A percentile compares a stretch with the other conserved stretches of the same genome.
phyloP scores from a whole-genome alignment of 92 coral and sea anemone genomes.

The Paragorgia papillata region DNA sequence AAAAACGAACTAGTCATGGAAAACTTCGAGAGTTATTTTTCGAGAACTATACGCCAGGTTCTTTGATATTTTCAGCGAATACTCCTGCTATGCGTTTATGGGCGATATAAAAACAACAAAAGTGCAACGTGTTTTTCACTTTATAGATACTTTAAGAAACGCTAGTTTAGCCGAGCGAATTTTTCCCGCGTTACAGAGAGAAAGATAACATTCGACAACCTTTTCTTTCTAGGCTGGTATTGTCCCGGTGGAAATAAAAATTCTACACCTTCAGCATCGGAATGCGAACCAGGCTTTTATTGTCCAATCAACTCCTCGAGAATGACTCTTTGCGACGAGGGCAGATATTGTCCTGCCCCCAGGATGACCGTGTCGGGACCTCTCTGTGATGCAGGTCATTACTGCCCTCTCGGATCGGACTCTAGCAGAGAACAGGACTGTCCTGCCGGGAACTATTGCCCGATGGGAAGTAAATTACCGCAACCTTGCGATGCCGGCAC shows the following conservation, averaged over 20 bases:
- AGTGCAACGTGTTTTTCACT: too few relatives aligned
- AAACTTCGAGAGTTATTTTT: too few relatives aligned
- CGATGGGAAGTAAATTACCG: conserved; percentile 66
- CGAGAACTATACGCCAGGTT: too few relatives aligned
- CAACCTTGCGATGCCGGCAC: conserved; percentile 79
- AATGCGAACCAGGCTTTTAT: conserved; percentile 72
- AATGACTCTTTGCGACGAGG: conserved; percentile 86
- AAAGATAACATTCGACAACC: too few relatives aligned
- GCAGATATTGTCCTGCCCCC: conserved; percentile 68
- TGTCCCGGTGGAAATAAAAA: conserved; percentile 85
- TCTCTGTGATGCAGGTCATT: conserved; percentile 85
- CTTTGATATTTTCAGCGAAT: too few relatives aligned
- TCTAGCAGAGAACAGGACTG: conserved; percentile 71
- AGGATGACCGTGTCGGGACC: conserved; percentile 62
- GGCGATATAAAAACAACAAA: too few relatives aligned
- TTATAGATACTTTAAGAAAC: too few relatives aligned
- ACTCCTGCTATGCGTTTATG: too few relatives aligned
- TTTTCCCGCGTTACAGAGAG: too few relatives aligned
- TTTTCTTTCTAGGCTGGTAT: conserved; percentile 76
- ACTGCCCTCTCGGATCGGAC: conserved; percentile 83
- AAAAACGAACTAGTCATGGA: too few relatives aligned
- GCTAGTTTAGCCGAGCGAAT: too few relatives aligned
- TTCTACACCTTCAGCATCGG: conserved; percentile 57
- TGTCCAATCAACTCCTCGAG: conserved; percentile 72
- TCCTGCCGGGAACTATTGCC: conserved; percentile 82